Conservation (phyloP, 2,888 invertebrate species). For the Gastrophysa polygoni region DNA sequence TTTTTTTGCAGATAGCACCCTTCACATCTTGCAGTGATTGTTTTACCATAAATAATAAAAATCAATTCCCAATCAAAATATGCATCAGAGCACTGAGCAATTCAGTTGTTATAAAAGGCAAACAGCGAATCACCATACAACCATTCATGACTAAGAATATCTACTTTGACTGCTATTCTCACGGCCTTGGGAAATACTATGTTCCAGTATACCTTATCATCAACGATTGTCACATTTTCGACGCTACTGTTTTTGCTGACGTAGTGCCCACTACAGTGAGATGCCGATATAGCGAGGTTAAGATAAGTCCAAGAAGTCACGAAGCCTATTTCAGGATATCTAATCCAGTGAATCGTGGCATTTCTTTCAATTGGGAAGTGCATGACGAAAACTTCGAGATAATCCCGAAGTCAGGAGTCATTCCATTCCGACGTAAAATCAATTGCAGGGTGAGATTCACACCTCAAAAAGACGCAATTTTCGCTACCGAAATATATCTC, state of each 20-base stretch:
- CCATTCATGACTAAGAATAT: constrained; percentile 36
- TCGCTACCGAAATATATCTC: constrained; percentile 48
- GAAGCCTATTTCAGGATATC: constrained; percentile 60
- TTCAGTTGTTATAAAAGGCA: constrained; percentile 37
- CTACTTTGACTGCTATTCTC: constrained; percentile 44
- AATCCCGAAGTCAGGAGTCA: constrained; percentile 61
- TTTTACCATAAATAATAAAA: constrained; percentile 54
- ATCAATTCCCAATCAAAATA: constrained; percentile 52
- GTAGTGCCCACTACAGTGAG: constrained; percentile 54
- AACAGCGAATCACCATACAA: constrained; percentile 36
- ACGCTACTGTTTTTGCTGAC: constrained; percentile 55
- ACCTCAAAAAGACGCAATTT: constrained; percentile 40
- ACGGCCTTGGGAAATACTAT: constrained; percentile 49
- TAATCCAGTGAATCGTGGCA: constrained; percentile 63
- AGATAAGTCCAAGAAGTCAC: constrained; percentile 49
- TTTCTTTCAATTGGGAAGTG: constrained; percentile 61
- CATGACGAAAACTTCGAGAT: constrained; percentile 59
- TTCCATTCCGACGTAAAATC: constrained; percentile 61
- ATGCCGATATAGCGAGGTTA: constrained; percentile 47
- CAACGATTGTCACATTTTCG: constrained; percentile 56
- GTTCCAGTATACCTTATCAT: constrained; percentile 55
- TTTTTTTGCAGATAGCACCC: constrained; percentile 47
- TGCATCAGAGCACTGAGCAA: constrained; percentile 37
- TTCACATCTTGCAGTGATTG: constrained; percentile 46
- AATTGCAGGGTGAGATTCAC: constrained; percentile 57